Percentiles rank a stretch among this genome's conserved stretches.
phyloP scores from a whole-genome alignment of 2,888 invertebrate genomes.

The Micropterix aruncella region DNA sequence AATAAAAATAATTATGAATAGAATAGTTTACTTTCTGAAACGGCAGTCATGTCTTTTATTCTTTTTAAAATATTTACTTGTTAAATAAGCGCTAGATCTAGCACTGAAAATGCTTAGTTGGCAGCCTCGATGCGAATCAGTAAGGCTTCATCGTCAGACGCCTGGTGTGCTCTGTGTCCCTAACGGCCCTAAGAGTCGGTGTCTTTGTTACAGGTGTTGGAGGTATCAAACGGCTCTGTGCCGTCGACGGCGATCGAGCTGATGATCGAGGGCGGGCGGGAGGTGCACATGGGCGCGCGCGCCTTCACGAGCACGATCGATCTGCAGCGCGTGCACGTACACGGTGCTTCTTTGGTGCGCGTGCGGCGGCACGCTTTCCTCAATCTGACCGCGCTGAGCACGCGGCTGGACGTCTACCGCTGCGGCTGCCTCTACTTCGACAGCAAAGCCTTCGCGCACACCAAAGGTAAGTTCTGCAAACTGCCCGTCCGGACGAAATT shows the following conservation, averaged over 20 bases:
- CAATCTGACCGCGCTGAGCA: conserved; percentile 41
- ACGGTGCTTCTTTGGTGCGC: conserved; percentile 34
- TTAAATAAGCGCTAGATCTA: too few relatives aligned
- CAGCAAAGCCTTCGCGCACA: conserved; percentile 45
- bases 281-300: conserved; percentile 37
- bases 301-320: conserved; percentile 41
- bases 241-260: conserved; percentile 44
- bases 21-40: too few relatives aligned
- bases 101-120: too few relatives aligned
- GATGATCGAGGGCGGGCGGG: conserved; percentile 38
- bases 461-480: conserved; percentile 35
- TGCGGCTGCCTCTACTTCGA: conserved; percentile 46
- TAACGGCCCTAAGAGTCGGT: too few relatives aligned
- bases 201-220: conserved; percentile 28
- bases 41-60: too few relatives aligned
- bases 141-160: too few relatives aligned
- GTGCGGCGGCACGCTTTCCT: conserved; percentile 45
- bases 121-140: too few relatives aligned
- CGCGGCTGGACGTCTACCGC: conserved; percentile 43
- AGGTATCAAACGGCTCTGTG: conserved; percentile 34
- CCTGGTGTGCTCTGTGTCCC: too few relatives aligned
- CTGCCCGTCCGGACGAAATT: too few relatives aligned
- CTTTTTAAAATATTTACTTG: too few relatives aligned
- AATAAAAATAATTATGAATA: too few relatives aligned
- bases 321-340: conserved; percentile 37